Base-by-base conservation (phyloP, 1,140 invertebrate species). In the Ceratina japonica region DNA sequence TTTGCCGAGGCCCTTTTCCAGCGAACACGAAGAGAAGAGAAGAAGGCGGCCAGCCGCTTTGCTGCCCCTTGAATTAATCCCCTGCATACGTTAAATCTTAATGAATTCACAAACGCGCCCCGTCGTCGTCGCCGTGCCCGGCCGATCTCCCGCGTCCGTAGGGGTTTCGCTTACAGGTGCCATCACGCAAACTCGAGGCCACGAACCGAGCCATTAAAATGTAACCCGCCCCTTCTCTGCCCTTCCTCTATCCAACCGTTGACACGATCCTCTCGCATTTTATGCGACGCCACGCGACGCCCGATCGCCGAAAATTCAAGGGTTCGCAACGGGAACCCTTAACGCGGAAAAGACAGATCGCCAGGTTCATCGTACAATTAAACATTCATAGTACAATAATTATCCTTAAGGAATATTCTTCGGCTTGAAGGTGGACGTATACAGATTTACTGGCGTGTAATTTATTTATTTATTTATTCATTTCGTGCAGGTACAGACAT, bases 1-100 rank as follows among this genome's bases (percentile, higher is more conserved):
- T 87, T 88, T 84, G 79, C 79, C 70, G 74, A 65, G 64, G 78
- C 73, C 71, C 84, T 87, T 89, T 88, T 87, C 73, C 75, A 65
- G 69, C 83, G 73, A 69, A 64, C 63, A 56, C 74, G 69, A 72
- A 79, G 61, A 84, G 85, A 81, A 81, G 70, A 81, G 61, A 84
- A 85, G 82, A 81, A 72, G 82, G 37, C 37, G 24, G 84, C 83
- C 81, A 83, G 90, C 88, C 91, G 88, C 88, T 92, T 91, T 91
- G 86, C 86, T 83, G 81, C 87, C 88, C 80, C 91, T 91, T 92
- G 91, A 92, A 91, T 92, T 91, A 91, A 92, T 91, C 82, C 87
- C 63, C 82, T 87, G 90, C 82, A 89, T 91, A 90, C 80, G 80
- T 91, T 90, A 88, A 44, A 89, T 80, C 69, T 72, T 91, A 91